These are phyloP conservation scores for Diplodus sargus DNA, from an alignment of 2,797 vertebrate genomes.

Conservation along the genomic window DNA sequence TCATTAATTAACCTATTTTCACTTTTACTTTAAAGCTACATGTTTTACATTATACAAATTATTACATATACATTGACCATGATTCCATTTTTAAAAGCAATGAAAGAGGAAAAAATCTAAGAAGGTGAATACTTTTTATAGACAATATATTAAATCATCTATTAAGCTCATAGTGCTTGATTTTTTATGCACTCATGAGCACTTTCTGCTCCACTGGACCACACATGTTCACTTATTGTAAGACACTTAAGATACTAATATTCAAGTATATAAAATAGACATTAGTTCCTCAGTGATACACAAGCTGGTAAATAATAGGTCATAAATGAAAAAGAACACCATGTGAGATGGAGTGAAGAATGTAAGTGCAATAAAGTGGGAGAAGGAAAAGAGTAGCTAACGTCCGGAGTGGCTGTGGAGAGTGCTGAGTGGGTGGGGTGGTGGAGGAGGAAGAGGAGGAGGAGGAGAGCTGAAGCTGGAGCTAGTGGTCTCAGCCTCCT, in stretches of 20 bases:
- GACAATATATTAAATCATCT: too few species aligned
- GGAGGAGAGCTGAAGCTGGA: conserved; percentile 67
- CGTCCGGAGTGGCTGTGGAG: conserved; percentile 71
- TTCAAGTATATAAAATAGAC: conserved; percentile 23
- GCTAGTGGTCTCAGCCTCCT: conserved; percentile 78
- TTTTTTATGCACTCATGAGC: background rate
- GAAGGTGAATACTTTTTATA: too few species aligned
- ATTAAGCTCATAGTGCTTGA: too few species aligned
- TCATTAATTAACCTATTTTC: too few species aligned
- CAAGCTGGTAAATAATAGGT: conserved; percentile 38
- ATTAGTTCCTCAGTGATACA: background rate
- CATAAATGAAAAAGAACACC: conserved; percentile 45
- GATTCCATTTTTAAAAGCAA: too few species aligned
- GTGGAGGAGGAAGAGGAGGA: conserved; percentile 64
- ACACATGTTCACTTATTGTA: conserved; percentile 11
- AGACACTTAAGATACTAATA: background rate
- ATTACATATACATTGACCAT: too few species aligned
- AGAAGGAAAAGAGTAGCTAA: conserved; percentile 68
- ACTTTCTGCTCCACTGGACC: background rate
- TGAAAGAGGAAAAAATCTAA: too few species aligned
- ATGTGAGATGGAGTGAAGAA: conserved; percentile 36
- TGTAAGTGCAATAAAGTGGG: conserved; percentile 59
- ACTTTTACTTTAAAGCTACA: too few species aligned
- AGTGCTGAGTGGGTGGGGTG: conserved; percentile 78
- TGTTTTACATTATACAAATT: too few species aligned